Percentiles rank a stretch among this genome's conserved stretches.
phyloP scores from a whole-genome alignment of 2,113 vertebrate genomes.

The Scomber scombrus region DNA sequence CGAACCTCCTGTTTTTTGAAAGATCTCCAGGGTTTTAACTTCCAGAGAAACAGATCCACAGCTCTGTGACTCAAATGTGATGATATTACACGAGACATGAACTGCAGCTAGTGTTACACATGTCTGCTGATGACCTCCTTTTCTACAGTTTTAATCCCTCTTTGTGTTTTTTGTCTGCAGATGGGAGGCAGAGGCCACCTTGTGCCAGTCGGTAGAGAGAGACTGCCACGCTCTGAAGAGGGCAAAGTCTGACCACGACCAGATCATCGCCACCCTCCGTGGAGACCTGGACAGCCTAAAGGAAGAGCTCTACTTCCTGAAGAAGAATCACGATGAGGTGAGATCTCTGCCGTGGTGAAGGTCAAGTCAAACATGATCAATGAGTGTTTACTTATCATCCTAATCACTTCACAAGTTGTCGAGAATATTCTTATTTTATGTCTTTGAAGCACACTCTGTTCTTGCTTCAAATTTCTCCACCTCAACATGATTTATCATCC shows the following conservation, averaged over 20 bases:
- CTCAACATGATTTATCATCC: neutral
- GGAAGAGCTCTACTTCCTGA: slow-evolving; percentile 91
- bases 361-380: slow-evolving; percentile 1
- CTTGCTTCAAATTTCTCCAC: neutral
- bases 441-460: neutral
- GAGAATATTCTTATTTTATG: neutral
- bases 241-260: slow-evolving; percentile 88
- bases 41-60: neutral
- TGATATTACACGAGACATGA: neutral
- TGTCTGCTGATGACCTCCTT: neutral
- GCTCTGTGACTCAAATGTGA: neutral
- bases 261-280: slow-evolving; percentile 88
- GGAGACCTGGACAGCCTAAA: slow-evolving; percentile 91
- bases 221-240: slow-evolving; percentile 90
- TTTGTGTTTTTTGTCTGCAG: slow-evolving; percentile 68
- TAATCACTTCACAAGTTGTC: slow-evolving; percentile 36
- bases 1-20: no score
- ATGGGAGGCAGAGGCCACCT: slow-evolving; percentile 86
- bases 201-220: slow-evolving; percentile 90
- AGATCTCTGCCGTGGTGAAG: slow-evolving; percentile 35
- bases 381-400: slow-evolving; percentile 24
- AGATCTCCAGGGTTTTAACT: no score
- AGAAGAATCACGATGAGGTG: slow-evolving; percentile 93
- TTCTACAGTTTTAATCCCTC: accelerated
- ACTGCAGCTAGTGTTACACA: neutral